Conservation (phyloP, 2,888 invertebrate species). For the Chydorus sphaericus region DNA sequence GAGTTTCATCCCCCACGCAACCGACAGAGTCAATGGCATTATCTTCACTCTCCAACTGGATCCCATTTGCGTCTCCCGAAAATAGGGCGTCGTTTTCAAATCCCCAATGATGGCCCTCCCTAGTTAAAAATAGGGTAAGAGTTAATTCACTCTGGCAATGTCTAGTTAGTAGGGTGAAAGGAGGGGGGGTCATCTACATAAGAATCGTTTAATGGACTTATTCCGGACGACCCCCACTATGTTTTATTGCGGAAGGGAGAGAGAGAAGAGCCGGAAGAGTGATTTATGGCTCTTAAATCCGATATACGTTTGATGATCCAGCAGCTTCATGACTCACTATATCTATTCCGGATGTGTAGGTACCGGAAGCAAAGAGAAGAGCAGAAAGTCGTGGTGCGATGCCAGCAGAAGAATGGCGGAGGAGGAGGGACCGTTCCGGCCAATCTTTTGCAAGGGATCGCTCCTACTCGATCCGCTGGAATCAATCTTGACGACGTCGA, state of each 20-base stretch:
- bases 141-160: too few relatives aligned
- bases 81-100: background rate
- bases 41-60: conserved; percentile 4
- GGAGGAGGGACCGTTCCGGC: background rate
- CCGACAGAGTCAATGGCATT: conserved; percentile 1
- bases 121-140: too few relatives aligned
- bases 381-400: background rate
- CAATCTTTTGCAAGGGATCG: background rate
- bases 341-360: too few relatives aligned
- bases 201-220: too few relatives aligned
- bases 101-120: background rate
- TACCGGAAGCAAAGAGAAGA: background rate
- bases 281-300: too few relatives aligned
- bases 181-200: background rate
- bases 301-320: too few relatives aligned
- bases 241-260: too few relatives aligned
- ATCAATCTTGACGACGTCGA: conserved; percentile 2
- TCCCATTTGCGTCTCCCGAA: background rate
- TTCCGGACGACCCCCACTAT: too few relatives aligned
- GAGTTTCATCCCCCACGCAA: background rate
- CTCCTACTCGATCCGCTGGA: background rate
- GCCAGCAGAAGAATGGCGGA: background rate
- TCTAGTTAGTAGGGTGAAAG: too few relatives aligned
- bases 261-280: too few relatives aligned
- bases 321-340: too few relatives aligned